Conservation (phyloP, 1,140 invertebrate species). For the Pseudomyrmex cubaensis region DNA sequence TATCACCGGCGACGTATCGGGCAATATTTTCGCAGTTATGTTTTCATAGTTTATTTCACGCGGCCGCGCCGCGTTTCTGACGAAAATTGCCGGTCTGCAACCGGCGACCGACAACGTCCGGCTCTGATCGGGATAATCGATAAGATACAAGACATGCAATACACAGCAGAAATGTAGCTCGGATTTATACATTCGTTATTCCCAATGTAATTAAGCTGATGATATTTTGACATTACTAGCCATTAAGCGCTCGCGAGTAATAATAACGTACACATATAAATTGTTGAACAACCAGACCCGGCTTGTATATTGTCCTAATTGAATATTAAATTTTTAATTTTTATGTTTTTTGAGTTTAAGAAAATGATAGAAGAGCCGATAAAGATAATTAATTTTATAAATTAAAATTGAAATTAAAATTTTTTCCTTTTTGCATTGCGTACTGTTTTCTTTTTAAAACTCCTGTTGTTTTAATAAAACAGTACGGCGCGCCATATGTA, state of each 20-base stretch:
- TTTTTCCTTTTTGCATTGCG: too few species aligned
- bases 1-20: constrained; percentile 56
- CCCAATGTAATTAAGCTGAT: constrained; percentile 1
- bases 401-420: neutral
- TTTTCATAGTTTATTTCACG: constrained; percentile 45
- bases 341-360: neutral
- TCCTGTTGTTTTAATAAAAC: too few species aligned
- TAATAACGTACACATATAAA: too few species aligned
- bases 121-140: constrained; percentile 21
- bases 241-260: too few species aligned
- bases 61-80: constrained; percentile 33
- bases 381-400: neutral
- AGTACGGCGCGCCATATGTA: too few species aligned
- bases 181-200: constrained; percentile 31
- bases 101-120: neutral
- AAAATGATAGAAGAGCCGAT: neutral
- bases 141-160: constrained; percentile 40
- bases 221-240: too few species aligned
- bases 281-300: too few species aligned
- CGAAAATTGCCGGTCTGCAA: constrained; percentile 43
- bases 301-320: neutral
- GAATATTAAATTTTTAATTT: neutral
- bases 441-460: too few species aligned
- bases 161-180: neutral
- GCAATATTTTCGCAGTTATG: constrained; percentile 57